phyloP scores from a whole-genome alignment of 2,113 vertebrate species.

The Istiophorus platypterus region DNA sequence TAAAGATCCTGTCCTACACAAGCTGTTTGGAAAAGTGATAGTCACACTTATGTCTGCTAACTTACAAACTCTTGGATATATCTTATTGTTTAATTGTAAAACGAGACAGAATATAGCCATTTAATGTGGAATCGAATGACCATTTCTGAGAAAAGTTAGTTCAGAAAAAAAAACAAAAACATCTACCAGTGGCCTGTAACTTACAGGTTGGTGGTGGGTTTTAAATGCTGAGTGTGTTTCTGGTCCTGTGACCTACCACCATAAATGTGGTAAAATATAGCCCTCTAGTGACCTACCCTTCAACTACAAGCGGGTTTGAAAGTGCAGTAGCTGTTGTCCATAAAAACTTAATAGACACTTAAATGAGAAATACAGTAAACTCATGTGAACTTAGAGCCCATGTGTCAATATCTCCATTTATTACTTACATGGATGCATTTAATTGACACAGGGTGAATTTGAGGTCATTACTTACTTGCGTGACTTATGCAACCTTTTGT shows the following conservation, averaged over 20 bases:
- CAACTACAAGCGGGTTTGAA: conserved; percentile 39
- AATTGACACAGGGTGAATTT: background rate
- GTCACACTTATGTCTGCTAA: background rate
- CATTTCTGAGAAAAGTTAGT: background rate
- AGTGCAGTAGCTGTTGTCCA: background rate
- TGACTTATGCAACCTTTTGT: background rate
- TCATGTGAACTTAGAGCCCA: background rate
- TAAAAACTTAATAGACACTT: background rate
- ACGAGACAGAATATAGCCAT: background rate
- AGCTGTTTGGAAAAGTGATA: background rate
- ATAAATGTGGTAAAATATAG: conserved; percentile 37
- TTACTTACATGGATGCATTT: background rate
- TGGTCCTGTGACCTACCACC: background rate
- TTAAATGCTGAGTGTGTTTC: background rate
- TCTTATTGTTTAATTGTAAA: too few relatives aligned
- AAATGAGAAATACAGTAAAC: background rate
- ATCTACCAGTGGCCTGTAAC: background rate
- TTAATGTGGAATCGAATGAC: background rate
- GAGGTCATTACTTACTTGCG: background rate
- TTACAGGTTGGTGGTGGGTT: background rate
- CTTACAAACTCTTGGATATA: too few relatives aligned
- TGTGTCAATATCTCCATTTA: too few relatives aligned
- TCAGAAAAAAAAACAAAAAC: background rate
- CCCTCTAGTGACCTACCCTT: conserved; percentile 61
- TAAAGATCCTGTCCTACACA: background rate